Base-by-base conservation (phyloP, 2,888 invertebrate species). In the Stramonita haemastoma region DNA sequence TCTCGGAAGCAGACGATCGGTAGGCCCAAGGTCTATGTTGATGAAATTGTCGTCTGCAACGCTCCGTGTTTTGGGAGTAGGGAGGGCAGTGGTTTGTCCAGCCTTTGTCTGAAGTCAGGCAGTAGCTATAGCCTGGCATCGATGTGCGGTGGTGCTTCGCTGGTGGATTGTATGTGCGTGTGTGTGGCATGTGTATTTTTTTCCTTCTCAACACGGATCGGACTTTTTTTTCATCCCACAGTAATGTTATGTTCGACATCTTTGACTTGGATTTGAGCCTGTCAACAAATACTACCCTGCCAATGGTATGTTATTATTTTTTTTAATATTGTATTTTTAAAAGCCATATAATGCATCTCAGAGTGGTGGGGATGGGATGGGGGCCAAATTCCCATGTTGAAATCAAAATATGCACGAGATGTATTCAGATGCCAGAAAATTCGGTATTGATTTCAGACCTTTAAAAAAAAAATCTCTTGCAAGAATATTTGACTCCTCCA, bases 1-100 rank as follows among this genome's bases (percentile, higher is more conserved):
- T 22, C 15, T 22, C 32, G 17, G 66, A 60, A 66, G 57, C 13
- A 8, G 84, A 6, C 56, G 73, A 89, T 34, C 29, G 46, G 83
- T n/a, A 34, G 32, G 34, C 34, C n/a, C 46, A 46, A 46, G 46
- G 46, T 13, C 26, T 56, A 84, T 57, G 84, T 84, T 84, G 84
- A 84, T 84, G 84, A 57, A 56, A 57, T 56, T 84, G 84, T 84
- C 84, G 84, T 84, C 84, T 84, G 84, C 84, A 56, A 84, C 29
- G 56, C 84, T 84, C 29, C 57, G 84, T 84, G 57, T 57, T 84
- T 56, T 84, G n/a, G 83, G n/a, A n/a, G n/a, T n/a, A n/a, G n/a
- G n/a, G n/a, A n/a, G n/a, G n/a, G 57, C 57, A 57, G 84, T 57
- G 84, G 8, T n/a, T n/a, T 57, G 84, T 57, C 84, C 84, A 13